A percentile compares a stretch with the other conserved stretches of the same genome.
These are phyloP conservation scores for Vireo altiloquus DNA, from an alignment of 2,113 vertebrate genomes.

Conservation along the genomic window DNA sequence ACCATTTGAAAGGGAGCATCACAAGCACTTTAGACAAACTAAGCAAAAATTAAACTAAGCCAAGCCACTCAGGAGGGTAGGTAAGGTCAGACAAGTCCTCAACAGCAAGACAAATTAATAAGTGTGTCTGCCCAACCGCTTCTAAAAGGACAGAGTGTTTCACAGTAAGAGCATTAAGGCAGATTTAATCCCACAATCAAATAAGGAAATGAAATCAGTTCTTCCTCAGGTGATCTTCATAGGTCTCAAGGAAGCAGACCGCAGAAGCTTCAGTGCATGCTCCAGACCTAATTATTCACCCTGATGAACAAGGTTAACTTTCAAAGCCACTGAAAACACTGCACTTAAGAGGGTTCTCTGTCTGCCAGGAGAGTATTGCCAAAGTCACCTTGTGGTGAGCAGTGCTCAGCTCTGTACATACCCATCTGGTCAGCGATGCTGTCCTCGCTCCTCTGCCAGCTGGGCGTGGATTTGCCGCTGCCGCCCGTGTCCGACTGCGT, in stretches of 20 bases:
- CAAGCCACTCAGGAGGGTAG: background rate
- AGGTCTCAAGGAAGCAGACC: background rate
- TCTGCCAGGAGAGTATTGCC: background rate
- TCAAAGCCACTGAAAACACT: background rate
- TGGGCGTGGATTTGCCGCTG: slow-evolving; percentile 83
- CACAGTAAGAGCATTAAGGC: background rate
- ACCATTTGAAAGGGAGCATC: background rate
- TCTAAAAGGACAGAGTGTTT: background rate
- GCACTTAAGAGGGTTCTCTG: background rate
- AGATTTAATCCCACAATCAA: slow-evolving; percentile 10
- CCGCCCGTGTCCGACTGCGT: slow-evolving; percentile 76
- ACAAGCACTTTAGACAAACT: background rate
- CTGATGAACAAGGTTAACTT: background rate
- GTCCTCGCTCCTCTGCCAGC: slow-evolving; percentile 85
- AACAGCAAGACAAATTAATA: background rate
- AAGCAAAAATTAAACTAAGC: slow-evolving; percentile 36
- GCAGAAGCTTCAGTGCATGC: background rate
- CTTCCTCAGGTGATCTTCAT: background rate
- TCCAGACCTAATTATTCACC: background rate
- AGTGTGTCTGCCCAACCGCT: background rate
- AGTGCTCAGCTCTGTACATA: slow-evolving; percentile 45
- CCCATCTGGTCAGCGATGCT: slow-evolving; percentile 78
- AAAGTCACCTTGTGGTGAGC: background rate
- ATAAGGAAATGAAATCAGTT: background rate
- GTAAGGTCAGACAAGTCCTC: background rate